Base-by-base conservation (phyloP, 2,888 invertebrate species). In the Helleia helle region DNA sequence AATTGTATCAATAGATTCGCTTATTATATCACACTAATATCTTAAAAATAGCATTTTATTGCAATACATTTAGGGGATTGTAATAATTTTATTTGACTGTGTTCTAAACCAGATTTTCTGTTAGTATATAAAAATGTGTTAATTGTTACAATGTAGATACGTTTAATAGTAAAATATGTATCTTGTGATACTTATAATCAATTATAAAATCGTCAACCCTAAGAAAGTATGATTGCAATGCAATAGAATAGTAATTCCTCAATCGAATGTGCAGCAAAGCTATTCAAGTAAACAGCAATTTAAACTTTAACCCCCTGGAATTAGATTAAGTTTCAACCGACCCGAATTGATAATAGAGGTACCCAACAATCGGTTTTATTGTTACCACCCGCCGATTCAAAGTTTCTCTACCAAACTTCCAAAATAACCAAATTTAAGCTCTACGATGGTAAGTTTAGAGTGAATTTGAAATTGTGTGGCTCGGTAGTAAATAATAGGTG, bases 321-420 rank as follows among this genome's bases (percentile, higher is more conserved):
- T 53, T 66, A 56, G 59, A 51, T 51, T 53, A 51, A 61, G 62
- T 61, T 52, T 64, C 49, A 40, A 41, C 44, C 43, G 49, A 42
- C 45, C 43, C 28, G 39, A 25, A 42, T 47, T 26, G 52, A 70
- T 70, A 74, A 76, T 69, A 68, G 62, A 58, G 44, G 48, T 50
- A 44, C 57, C 56, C 48, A 58, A 76, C 76, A 79, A 76, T 79
- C 65, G 77, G 62, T 69, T 74, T 76, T 71, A 76, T 79, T 79
- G 79, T 79, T 76, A 75, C 80, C 80, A 71, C 80, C 80, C 80
- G 80, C 67, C 68, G 79, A 56, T 65, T 65, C 65, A 67, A 71
- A 73, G 68, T 76, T 71, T 64, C 60, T 58, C 44, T 34, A 46
- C 49, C 38, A 43, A 40, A 48, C 46, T 41, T 46, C 46, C 41